Conservation (phyloP, 2,113 vertebrate species). For the Grantiella picta region DNA sequence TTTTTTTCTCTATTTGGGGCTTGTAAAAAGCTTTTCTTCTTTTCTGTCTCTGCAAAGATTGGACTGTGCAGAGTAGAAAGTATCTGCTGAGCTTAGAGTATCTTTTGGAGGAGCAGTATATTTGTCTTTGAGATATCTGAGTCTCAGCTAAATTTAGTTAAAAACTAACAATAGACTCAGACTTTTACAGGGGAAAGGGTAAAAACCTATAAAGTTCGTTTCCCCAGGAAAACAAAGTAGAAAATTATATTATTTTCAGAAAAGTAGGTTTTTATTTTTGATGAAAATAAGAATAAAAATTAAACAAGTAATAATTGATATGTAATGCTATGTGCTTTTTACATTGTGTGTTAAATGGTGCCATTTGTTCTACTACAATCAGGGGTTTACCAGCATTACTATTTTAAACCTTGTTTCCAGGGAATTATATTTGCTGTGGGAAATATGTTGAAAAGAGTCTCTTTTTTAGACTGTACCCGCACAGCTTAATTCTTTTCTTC, state of each 20-base stretch:
- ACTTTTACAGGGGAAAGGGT: neutral
- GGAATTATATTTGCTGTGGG: neutral
- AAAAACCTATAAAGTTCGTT: neutral
- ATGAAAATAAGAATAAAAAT: neutral
- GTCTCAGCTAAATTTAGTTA: neutral
- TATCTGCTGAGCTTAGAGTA: neutral
- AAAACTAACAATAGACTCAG: neutral
- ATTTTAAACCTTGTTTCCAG: conserved; percentile 24
- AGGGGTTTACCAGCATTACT: neutral
- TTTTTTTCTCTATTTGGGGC: neutral
- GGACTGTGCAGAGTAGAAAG: neutral
- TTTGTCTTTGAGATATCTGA: neutral
- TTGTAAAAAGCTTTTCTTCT: neutral
- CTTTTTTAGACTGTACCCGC: neutral
- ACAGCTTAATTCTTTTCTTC: neutral
- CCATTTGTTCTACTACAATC: neutral
- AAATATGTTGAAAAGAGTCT: neutral
- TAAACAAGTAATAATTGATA: neutral
- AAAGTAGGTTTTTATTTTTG: neutral
- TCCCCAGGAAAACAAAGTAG: neutral
- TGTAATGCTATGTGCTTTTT: neutral
- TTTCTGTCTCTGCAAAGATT: neutral
- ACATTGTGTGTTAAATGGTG: neutral
- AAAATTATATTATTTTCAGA: neutral
- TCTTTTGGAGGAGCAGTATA: neutral